These are phyloP conservation scores for Drosophila rhopaloa DNA, from an alignment of 1,140 invertebrate genomes.

Conservation along the genomic window DNA sequence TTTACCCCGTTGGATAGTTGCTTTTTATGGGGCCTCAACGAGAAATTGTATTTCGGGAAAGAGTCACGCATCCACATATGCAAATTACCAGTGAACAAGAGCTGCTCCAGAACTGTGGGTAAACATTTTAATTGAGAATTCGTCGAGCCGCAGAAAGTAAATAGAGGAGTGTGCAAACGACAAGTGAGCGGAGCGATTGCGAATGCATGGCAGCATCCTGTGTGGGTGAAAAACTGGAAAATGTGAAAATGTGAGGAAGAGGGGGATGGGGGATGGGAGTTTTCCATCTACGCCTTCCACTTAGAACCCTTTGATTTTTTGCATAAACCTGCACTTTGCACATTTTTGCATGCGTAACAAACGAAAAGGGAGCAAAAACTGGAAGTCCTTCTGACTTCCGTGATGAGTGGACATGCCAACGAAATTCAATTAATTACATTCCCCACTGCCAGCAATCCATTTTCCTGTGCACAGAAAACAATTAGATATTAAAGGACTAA, in stretches of 20 bases:
- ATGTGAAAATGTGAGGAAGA: neutral
- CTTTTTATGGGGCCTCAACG: slow-evolving; percentile 2
- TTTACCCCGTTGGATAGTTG: slow-evolving; percentile 4
- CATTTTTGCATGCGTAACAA: slow-evolving; percentile 61
- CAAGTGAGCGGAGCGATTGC: slow-evolving; percentile 49
- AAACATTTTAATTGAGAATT: slow-evolving; percentile 82
- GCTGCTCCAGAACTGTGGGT: slow-evolving; percentile 35
- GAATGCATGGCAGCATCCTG: slow-evolving; percentile 33
- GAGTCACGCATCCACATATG: slow-evolving; percentile 27
- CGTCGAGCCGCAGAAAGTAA: slow-evolving; percentile 71
- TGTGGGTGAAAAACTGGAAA: neutral
- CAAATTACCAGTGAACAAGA: slow-evolving; percentile 44
- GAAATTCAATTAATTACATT: slow-evolving; percentile 81
- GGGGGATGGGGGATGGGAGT: neutral
- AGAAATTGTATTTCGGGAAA: slow-evolving; percentile 15
- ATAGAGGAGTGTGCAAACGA: slow-evolving; percentile 67
- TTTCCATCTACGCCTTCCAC: slow-evolving; percentile 17
- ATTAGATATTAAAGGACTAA: neutral
- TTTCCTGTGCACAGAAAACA: neutral
- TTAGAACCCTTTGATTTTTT: slow-evolving; percentile 65
- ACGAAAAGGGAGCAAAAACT: slow-evolving; percentile 22
- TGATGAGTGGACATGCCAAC: slow-evolving; percentile 34
- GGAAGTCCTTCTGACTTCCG: neutral
- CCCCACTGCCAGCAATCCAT: slow-evolving; percentile 17
- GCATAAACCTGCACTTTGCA: slow-evolving; percentile 63